These are phyloP conservation scores for Phaethornis superciliosus DNA, from an alignment of 2,113 vertebrate genomes.

Conservation along the genomic window DNA sequence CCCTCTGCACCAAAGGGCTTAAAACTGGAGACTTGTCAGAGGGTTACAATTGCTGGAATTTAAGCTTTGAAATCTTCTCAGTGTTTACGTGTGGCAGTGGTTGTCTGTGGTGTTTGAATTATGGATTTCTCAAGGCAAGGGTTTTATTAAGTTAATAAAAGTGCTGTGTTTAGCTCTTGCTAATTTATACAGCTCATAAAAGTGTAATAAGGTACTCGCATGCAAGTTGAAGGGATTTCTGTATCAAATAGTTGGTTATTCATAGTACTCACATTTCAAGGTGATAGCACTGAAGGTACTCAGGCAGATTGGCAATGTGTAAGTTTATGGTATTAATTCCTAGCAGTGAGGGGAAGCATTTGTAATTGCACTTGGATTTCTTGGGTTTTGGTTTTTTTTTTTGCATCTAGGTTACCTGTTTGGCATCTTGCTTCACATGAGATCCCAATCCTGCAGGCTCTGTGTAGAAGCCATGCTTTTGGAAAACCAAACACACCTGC, in stretches of 20 bases:
- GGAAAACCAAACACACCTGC: accelerated
- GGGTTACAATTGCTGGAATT: not conserved
- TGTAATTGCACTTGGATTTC: not conserved
- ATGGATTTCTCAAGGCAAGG: not conserved
- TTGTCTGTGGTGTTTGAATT: conserved; percentile 22
- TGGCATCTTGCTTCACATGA: not conserved
- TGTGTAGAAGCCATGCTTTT: not conserved
- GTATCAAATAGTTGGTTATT: not conserved
- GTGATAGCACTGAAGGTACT: not conserved
- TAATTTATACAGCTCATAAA: conserved; percentile 54
- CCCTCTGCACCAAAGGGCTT: not conserved
- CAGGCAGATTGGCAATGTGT: not conserved
- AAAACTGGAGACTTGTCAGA: conserved; percentile 27
- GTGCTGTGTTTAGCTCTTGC: not conserved
- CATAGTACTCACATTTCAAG: not conserved
- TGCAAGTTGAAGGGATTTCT: not conserved
- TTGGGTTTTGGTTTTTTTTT: not conserved
- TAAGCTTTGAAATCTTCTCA: not conserved
- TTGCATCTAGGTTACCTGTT: not conserved
- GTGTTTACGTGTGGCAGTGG: conserved; percentile 36
- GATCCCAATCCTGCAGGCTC: too few relatives aligned
- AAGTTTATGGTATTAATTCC: not conserved
- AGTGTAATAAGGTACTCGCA: not conserved
- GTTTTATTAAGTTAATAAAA: conserved; percentile 50
- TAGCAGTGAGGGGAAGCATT: not conserved